Evolutionary conservation across 2,797 vertebrate species (phyloP).

Genomic region (Anguilla anguilla): DNA sequence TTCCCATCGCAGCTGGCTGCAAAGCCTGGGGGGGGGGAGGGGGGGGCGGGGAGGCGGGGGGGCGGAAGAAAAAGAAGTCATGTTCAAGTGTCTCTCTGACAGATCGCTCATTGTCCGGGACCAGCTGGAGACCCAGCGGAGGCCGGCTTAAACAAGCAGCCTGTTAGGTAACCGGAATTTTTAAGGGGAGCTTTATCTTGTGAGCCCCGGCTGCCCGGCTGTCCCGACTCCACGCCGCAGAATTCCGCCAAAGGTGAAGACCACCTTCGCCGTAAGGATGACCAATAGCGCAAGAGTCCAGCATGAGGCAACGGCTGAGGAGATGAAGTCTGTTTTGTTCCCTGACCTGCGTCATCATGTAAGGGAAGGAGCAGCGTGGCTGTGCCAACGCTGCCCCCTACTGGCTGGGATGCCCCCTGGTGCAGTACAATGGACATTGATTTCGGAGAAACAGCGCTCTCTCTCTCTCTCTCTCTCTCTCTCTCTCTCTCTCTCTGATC

Average conservation of each 20-base stretch:
- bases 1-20: not conserved
- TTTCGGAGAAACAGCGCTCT: not conserved
- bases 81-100: not conserved
- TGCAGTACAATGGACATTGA: not conserved
- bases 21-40: not conserved
- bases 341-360: not conserved
- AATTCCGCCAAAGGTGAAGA: not conserved
- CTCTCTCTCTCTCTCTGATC: not conserved
- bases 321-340: not conserved
- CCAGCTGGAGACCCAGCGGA: not conserved
- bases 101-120: slow-evolving; percentile 3
- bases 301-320: not conserved
- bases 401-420: slow-evolving; percentile 52
- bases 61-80: too few species aligned
- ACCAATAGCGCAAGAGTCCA: slow-evolving; percentile 8
- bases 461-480: too few species aligned
- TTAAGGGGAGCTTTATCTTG: not conserved
- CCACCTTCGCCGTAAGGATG: slow-evolving; percentile 13
- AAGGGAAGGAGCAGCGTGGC: slow-evolving; percentile 78
- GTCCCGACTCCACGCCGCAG: not conserved
- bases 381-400: slow-evolving; percentile 77
- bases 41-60: too few species aligned
- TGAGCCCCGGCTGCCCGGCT: not conserved
- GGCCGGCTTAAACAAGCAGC: not conserved
- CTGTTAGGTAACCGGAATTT: not conserved